Base-by-base conservation (phyloP, 1,140 invertebrate species). In the Orius insidiosus region DNA sequence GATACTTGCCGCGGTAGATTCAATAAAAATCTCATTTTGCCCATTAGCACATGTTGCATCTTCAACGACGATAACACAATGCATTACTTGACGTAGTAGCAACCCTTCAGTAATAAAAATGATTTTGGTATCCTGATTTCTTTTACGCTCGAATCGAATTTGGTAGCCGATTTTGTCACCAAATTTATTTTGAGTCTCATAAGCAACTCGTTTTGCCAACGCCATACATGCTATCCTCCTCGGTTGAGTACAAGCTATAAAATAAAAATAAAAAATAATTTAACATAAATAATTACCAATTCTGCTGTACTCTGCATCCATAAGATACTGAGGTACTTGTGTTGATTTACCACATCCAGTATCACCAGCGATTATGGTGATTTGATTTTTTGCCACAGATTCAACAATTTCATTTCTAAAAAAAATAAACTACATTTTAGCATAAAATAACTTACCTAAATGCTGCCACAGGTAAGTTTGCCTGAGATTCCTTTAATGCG, bases 301-400 rank as follows among this genome's bases (percentile, higher is more conserved):
- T 58, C 80, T 83, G 10, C 74, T 71, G 66, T 80, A 96, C 4
- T 87, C 88, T 54, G 80, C 80, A 53, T 80, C 70, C 55, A 80
- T 69, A 9, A 93, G 65, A 62, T 82, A 93, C 58, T 90, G 86
- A 2, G 88, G 87, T 15, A 93, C 77, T 73, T 98, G 94, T 3
- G 94, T 98, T 14, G 89, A 95, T 70, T 99, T 98, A 31, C 94
- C 95, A 70, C 93, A 98, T 6, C 87, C 92, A 32, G 93, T 98
- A 60, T 96, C 90, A 10, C 89, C 88, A 54, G 83, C 89, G 34
- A 85, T 74, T 13, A 87, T 77, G 0, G 93, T 68, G 15, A 94
- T 82, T 56, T 77, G 77, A n/a, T 90, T 71, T 51, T 73, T 64
- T 54, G 72, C 67, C 0, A 94, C 65, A 16, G 73, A 67, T 31